Evolutionary conservation across 2,797 vertebrate species (phyloP).

Genomic region (Psittacula derbiana): DNA sequence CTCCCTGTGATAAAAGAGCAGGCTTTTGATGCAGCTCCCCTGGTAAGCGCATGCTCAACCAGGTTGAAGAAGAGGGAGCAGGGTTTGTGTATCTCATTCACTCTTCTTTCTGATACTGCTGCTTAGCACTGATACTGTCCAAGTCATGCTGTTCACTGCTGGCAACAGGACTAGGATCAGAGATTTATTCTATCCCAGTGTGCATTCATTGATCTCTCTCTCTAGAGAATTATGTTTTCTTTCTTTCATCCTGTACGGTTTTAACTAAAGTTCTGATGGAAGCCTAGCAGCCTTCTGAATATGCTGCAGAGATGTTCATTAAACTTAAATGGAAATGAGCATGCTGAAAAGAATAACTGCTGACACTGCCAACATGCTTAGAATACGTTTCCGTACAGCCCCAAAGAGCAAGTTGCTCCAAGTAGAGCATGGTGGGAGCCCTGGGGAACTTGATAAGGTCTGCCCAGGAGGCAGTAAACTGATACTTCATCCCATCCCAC

Average conservation of each 20-base stretch:
- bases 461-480: not conserved
- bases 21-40: not conserved
- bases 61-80: not conserved
- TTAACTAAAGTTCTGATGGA: not conserved
- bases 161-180: not conserved
- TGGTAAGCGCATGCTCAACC: not conserved
- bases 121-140: not conserved
- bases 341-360: not conserved
- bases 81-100: not conserved
- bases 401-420: not conserved
- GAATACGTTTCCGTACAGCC: not conserved
- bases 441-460: not conserved
- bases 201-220: not conserved
- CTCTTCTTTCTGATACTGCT: not conserved
- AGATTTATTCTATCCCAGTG: not conserved
- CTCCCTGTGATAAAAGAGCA: not conserved
- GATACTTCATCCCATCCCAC: not conserved
- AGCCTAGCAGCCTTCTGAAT: not conserved
- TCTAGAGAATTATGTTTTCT: not conserved
- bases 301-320: not conserved
- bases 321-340: conserved; percentile 27
- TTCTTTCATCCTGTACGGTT: not conserved
- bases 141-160: not conserved
- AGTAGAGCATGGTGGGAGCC: not conserved
- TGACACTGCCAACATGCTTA: not conserved